A percentile compares a stretch with the other conserved stretches of the same genome.
Evolutionary conservation across 1,140 invertebrate species (phyloP).

Genomic region (Drosophila subpulchrella): DNA sequence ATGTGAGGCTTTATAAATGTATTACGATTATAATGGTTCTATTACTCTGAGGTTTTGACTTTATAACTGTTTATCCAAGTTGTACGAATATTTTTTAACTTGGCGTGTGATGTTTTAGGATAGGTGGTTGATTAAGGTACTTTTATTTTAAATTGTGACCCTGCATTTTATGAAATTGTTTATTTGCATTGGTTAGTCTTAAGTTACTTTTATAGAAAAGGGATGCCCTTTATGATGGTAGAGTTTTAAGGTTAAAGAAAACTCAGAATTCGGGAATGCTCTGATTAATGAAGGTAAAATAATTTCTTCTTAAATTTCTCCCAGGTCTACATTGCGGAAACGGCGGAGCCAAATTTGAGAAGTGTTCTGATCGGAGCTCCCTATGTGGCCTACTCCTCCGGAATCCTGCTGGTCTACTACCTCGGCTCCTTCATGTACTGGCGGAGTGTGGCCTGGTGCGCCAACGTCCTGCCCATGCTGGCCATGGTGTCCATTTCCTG

Average conservation of each 20-base stretch:
- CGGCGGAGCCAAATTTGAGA: conserved; percentile 88
- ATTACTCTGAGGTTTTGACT: no score
- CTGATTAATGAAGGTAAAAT: conserved; percentile 5
- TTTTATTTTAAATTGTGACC: conserved; percentile 26
- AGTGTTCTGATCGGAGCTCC: conserved; percentile 88
- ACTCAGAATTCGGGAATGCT: no score
- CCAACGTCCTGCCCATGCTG: conserved; percentile 86
- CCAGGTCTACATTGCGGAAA: conserved; percentile 90
- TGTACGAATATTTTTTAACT: no score
- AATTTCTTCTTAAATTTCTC: not conserved
- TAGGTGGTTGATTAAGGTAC: no score
- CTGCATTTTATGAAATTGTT: conserved; percentile 58
- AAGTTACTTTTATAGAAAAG: no score
- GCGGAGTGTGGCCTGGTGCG: conserved; percentile 88
- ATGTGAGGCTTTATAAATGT: no score
- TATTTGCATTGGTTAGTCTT: conserved; percentile 17
- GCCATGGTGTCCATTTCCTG: conserved; percentile 87
- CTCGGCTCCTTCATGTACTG: conserved; percentile 88
- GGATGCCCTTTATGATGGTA: no score
- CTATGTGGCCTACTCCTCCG: conserved; percentile 89
- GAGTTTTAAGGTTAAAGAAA: no score
- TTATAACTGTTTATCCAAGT: no score
- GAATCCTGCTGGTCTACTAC: conserved; percentile 89
- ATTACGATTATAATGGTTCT: no score
- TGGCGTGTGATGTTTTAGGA: no score